Evolutionary conservation across 2,113 vertebrate species (phyloP).

Genomic region (Murina feae): DNA sequence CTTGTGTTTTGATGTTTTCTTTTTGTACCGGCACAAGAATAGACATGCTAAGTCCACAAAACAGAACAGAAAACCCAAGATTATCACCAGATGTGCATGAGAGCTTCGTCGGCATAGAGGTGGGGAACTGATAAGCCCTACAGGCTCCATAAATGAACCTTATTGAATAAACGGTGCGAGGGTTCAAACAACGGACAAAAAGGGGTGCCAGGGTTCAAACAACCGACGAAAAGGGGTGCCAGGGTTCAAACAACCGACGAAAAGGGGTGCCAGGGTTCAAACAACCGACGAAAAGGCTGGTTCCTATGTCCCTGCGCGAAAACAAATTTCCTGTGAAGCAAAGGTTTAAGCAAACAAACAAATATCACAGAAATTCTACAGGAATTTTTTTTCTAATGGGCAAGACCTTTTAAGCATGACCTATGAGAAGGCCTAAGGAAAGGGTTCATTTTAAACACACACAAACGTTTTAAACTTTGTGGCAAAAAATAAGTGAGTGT

Average conservation of each 20-base stretch:
- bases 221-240: constrained; percentile 27
- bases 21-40: constrained; percentile 2
- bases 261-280: neutral
- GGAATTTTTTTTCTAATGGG: neutral
- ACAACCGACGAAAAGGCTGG: constrained; percentile 31
- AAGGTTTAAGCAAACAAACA: constrained; percentile 44
- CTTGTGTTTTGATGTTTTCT: constrained; percentile 24
- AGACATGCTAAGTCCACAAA: constrained; percentile 42
- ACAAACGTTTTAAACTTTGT: constrained; percentile 16
- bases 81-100: neutral
- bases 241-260: constrained; percentile 34
- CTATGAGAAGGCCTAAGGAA: constrained; percentile 48
- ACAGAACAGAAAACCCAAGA: constrained; percentile 14
- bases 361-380: constrained; percentile 42
- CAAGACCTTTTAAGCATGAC: constrained; percentile 58
- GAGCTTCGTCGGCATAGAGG: neutral
- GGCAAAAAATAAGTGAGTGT: neutral
- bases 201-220: too few species aligned
- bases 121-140: neutral
- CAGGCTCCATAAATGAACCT: neutral
- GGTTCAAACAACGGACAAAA: too few species aligned
- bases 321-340: constrained; percentile 21
- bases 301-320: constrained; percentile 2
- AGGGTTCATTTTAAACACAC: constrained; percentile 53
- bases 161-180: neutral